Conservation (phyloP, 2,888 invertebrate species). For the Idaea aversata region DNA sequence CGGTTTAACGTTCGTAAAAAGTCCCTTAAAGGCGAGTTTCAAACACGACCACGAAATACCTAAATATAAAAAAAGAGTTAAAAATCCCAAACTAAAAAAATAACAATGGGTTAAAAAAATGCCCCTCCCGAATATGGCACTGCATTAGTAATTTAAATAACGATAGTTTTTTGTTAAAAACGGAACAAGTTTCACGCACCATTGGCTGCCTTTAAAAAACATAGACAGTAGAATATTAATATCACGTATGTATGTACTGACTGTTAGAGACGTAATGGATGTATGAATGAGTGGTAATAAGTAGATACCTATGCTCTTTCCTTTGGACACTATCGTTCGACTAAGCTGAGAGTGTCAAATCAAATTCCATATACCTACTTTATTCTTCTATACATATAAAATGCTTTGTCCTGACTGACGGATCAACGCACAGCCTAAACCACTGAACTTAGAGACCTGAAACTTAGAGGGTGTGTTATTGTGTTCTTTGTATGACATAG, state of each 20-base stretch:
- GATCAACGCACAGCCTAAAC: no score
- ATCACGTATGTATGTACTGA: background rate
- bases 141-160: conserved; percentile 39
- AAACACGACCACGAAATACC: background rate
- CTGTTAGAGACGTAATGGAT: conserved; percentile 11
- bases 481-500: no score
- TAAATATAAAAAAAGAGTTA: background rate
- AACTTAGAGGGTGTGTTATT: no score
- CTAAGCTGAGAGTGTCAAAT: no score
- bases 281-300: background rate
- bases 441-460: no score
- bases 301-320: no score
- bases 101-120: background rate
- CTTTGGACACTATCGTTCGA: no score
- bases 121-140: conserved; percentile 16
- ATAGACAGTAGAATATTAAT: conserved; percentile 42
- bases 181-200: conserved; percentile 62
- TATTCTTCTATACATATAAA: no score
- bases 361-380: no score
- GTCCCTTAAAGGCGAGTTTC: background rate
- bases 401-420: no score
- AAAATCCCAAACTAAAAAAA: background rate
- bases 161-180: conserved; percentile 43
- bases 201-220: conserved; percentile 52
- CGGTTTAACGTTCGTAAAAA: background rate